Conservation (phyloP, 1,140 invertebrate species). For the Magallana gigas region DNA sequence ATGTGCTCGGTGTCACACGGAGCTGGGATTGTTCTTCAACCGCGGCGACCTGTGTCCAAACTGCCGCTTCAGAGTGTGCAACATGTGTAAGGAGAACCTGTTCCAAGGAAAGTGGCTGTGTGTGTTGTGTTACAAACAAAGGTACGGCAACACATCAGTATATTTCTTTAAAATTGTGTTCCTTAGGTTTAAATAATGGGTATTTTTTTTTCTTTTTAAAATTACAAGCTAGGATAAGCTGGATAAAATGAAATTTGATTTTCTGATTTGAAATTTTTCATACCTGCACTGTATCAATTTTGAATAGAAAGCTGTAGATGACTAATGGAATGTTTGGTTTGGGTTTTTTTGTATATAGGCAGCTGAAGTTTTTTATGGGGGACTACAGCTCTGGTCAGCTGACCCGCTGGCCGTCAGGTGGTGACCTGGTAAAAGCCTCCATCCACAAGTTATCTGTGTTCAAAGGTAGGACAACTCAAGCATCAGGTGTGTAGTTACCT, state of each 20-base stretch:
- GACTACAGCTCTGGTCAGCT: conserved; percentile 50
- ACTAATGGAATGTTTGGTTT: background rate
- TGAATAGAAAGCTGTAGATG: no score
- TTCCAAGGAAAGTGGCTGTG: conserved; percentile 62
- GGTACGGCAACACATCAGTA: conserved; percentile 35
- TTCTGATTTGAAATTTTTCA: no score
- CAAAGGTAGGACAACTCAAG: conserved; percentile 15
- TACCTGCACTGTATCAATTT: no score
- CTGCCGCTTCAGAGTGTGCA: conserved; percentile 67
- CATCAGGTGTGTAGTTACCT: no score
- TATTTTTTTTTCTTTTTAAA: no score
- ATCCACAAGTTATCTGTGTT: conserved; percentile 44
- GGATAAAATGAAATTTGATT: no score
- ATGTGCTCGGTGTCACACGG: conserved; percentile 65
- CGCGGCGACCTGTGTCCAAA: conserved; percentile 67
- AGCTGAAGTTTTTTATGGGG: conserved; percentile 59
- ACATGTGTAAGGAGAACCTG: conserved; percentile 61
- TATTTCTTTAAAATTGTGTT: no score
- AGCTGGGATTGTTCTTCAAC: conserved; percentile 67
- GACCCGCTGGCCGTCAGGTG: conserved; percentile 39
- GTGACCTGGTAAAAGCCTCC: conserved; percentile 62
- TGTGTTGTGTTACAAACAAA: conserved; percentile 65
- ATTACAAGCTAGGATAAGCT: no score
- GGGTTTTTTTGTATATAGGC: conserved; percentile 49
- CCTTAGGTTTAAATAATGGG: no score